These are phyloP conservation scores for Myrmophylax atrothorax DNA, from an alignment of 2,113 vertebrate genomes.

Conservation along the genomic window DNA sequence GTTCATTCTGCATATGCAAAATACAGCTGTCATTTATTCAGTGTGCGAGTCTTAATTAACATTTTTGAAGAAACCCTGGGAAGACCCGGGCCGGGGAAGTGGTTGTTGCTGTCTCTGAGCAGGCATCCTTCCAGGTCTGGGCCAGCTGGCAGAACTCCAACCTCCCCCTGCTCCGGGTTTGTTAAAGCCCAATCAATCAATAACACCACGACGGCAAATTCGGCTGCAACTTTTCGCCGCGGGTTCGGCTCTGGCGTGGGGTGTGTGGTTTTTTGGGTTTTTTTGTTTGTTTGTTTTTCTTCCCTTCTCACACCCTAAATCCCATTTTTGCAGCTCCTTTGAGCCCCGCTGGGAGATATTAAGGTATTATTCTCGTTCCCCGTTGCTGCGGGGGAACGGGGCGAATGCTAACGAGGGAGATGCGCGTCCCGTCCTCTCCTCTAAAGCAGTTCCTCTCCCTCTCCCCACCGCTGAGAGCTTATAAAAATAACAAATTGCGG, in stretches of 20 bases:
- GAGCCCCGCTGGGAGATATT: constrained; percentile 6
- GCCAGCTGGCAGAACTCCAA: not conserved
- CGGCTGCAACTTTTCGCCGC: not conserved
- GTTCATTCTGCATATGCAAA: not conserved
- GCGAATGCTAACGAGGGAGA: constrained; percentile 8
- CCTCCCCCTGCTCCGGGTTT: not conserved
- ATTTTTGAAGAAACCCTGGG: not conserved
- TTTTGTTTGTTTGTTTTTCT: not conserved
- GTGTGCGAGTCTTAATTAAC: not conserved
- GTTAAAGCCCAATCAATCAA: constrained; percentile 27
- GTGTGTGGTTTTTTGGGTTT: too few species aligned
- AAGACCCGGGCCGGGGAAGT: not conserved
- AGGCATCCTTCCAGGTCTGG: constrained; percentile 21
- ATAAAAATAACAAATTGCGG: not conserved
- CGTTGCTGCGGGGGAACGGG: not conserved
- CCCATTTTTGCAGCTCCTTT: constrained; percentile 18
- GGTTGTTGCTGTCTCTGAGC: not conserved
- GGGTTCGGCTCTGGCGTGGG: not conserved
- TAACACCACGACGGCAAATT: not conserved
- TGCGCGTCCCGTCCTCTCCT: not conserved
- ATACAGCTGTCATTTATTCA: not conserved
- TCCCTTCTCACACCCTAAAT: not conserved
- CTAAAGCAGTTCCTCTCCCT: not conserved
- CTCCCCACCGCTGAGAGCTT: not conserved
- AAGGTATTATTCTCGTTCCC: constrained; percentile 27